A percentile compares a stretch with the other conserved stretches of the same genome.
Evolutionary conservation across 2,888 invertebrate species (phyloP).

Genomic region (Panopea generosa): DNA sequence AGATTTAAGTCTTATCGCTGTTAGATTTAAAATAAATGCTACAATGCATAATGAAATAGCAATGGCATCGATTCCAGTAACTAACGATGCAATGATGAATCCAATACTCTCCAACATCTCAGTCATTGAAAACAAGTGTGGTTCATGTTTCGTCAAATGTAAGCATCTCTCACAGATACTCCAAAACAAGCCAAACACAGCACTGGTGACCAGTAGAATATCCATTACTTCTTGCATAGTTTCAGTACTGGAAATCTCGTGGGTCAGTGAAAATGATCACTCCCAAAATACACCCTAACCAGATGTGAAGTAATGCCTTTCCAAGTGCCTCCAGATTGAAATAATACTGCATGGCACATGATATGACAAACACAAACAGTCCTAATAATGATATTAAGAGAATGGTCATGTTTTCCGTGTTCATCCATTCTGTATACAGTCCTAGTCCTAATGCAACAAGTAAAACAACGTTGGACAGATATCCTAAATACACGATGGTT

Average conservation of each 20-base stretch:
- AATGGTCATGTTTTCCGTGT: constrained; percentile 70
- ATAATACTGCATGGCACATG: constrained; percentile 80
- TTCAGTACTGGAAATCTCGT: constrained; percentile 69
- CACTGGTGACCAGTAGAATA: constrained; percentile 79
- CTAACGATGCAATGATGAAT: constrained; percentile 76
- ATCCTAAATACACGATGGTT: constrained; percentile 68
- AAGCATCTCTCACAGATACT: constrained; percentile 72
- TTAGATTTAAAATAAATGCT: constrained; percentile 76
- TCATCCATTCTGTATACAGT: constrained; percentile 81
- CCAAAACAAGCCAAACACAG: constrained; percentile 77
- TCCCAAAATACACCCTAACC: constrained; percentile 83
- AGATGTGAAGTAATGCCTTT: constrained; percentile 77
- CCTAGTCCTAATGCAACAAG: constrained; percentile 80
- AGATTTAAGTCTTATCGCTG: constrained; percentile 82
- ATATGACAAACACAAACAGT: constrained; percentile 78
- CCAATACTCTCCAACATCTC: constrained; percentile 81
- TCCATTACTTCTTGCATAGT: constrained; percentile 80
- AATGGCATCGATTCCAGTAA: constrained; percentile 73
- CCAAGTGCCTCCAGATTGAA: constrained; percentile 77
- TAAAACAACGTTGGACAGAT: constrained; percentile 78
- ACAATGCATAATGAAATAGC: constrained; percentile 73
- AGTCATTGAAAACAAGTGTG: constrained; percentile 66
- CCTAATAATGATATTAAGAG: constrained; percentile 77
- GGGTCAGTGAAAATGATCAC: constrained; percentile 79
- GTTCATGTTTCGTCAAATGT: constrained; percentile 62